Base-by-base conservation (phyloP, 2,888 invertebrate genomes). In the Dryobota labecula region DNA sequence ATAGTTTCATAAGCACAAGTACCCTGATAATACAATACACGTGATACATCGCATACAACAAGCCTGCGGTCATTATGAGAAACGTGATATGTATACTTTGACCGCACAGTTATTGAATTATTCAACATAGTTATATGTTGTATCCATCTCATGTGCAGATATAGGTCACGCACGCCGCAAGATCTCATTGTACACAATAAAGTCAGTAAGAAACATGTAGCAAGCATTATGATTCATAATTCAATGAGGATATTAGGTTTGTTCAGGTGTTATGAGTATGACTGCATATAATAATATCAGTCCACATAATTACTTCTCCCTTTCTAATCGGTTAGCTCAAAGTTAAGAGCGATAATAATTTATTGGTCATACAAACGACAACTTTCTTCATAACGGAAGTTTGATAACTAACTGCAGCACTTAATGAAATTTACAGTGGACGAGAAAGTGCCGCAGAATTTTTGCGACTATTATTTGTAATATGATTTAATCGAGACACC, bases 1-100 rank as follows among this genome's bases (percentile, higher is more conserved):
- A 88, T 74, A 86, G 78, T 71, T 83, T 77, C 69, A 83, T 87
- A 79, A 87, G 83, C 80, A 85, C 78, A 80, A 77, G 70, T 69
- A 69, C 41, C 75, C 73, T 77, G 64, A 70, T 49, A 66, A 70
- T 66, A 73, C 78, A 73, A 72, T 66, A 78, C 76, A 74, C 72
- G 78, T 75, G 66, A 72, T 51, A 78, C 70, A 71, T 47, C 60
- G 18, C 49, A 56, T 73, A 30, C 38, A 73, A 62, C 66, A 67
- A 81, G 65, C 45, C 51, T 51, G 71, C 74, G 58, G 68, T 70
- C 73, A 70, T 53, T 58, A 58, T 33, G 60, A 70, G 78, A 74
- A 80, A 83, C 82, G 84, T 84, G 84, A 84, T 78, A 79, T 65
- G 63, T 66, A 73, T 54, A 77, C 73, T 76, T 80, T 76, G 83